phyloP scores from a whole-genome alignment of 2,113 vertebrate genomes.

The Prionailurus bengalensis region DNA sequence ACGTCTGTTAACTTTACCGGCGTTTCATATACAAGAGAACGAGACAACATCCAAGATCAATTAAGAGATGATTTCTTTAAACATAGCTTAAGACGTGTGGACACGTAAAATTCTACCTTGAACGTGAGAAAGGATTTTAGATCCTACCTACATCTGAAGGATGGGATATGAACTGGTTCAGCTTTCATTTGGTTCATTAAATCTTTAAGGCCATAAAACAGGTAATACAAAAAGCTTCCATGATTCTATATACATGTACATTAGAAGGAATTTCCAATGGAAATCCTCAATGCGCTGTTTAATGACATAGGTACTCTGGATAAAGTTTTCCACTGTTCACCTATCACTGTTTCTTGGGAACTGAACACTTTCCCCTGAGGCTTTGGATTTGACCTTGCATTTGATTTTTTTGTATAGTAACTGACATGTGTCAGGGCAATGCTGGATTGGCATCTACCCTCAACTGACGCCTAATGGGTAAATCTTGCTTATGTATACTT shows the following conservation, averaged over 20 bases:
- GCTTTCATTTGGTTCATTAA: background rate
- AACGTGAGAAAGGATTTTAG: background rate
- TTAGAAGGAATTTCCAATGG: background rate
- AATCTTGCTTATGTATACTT: background rate
- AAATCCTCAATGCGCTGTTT: background rate
- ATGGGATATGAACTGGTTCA: background rate
- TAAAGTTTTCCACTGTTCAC: background rate
- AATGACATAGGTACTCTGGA: background rate
- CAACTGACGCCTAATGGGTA: background rate
- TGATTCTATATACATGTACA: background rate
- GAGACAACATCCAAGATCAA: background rate
- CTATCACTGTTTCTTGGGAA: background rate
- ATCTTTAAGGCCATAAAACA: background rate
- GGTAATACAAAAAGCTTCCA: background rate
- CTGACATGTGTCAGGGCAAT: background rate
- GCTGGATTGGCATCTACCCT: background rate
- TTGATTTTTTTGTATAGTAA: background rate
- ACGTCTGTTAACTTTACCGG: background rate
- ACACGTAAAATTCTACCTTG: background rate
- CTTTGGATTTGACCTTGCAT: background rate
- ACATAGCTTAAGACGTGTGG: background rate
- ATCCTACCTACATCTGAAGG: background rate
- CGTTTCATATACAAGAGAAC: background rate
- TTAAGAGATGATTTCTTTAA: background rate
- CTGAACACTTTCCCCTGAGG: background rate